Base-by-base conservation (phyloP, 2,888 invertebrate species). In the Blastobasis lacticolella region DNA sequence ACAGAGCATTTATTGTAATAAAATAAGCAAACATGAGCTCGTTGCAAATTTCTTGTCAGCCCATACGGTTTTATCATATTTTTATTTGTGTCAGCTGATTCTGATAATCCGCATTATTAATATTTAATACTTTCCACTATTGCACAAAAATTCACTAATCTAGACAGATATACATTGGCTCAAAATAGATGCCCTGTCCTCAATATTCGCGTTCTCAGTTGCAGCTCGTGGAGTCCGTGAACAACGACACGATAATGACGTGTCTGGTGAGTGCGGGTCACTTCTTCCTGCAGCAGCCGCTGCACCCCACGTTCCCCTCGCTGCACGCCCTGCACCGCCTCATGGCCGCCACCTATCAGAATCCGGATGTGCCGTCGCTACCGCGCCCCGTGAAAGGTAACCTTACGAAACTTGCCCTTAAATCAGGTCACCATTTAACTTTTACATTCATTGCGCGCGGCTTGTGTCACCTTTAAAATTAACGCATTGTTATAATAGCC, bases 211-310 rank as follows among this genome's bases (percentile, higher is more conserved):
- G 5, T 42, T 62, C 46, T 64, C 56, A 73, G 73, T 90, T 98
- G 68, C 93, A 93, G 78, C 89, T 99, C 60, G 93, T 98, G 67
- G 96, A 96, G 80, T 95, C 95, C 48, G 94, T 98, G 50, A 95
- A 95, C 76, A 96, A 97, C 72, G 98, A 99, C 85, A 95, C 97
- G 37, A 92, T 94, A 57, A 91, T 99, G 66, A 96, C 95, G 72
- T 94, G 95, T 66, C 91, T 97, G 71, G 92, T 96, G 59, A 92
- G 93, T 58, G 95, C 97, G 49, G 94, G 94, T 45, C 97, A 97
- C 78, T 90, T 99, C 73, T 99, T 98, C 88, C 90, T 99, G 54
- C 98, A 98, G 80, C 95, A 97, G 80, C 97, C 97, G 4, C 93
- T 96, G 54, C 98, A 99, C 88, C 98, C 98, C 5, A 94, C 97